Evolutionary conservation across 2,888 invertebrate genomes (phyloP), one percentile per base, ranked within the genome.

Genomic region (Spodoptera littoralis): DNA sequence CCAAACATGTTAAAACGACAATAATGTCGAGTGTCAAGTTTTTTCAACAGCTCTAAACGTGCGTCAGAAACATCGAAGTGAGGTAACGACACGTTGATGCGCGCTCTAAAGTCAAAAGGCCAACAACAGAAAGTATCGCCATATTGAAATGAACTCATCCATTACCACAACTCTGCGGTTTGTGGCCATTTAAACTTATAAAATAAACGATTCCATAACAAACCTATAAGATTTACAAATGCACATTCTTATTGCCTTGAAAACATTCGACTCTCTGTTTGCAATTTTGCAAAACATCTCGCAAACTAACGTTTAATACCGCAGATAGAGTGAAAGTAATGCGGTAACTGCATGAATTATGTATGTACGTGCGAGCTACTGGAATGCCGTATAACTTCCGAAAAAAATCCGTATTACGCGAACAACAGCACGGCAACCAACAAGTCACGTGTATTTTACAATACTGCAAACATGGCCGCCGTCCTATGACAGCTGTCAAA

Each of bases 301-400:
- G 62, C 62, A 54, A 75, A 69, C 65, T 75, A 80, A 66, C 65
- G 60, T 75, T 70, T 63, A 68, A 73, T 70, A 68, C 61, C 48
- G 55, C 79, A 78, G 75, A 77, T 79, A 61, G 68, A 81, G 89
- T 84, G 88, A 89, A 89, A 88, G 88, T 81, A 83, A 84, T 85
- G 87, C 73, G 76, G 85, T 86, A 87, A 88, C 84, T 76, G 54
- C 65, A 85, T 88, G 84, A 82, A 88, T 88, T 79, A 88, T 87
- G 77, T 76, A 86, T 85, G 68, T 77, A 81, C 79, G 72, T 73
- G 65, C 71, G 54, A 78, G 68, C 76, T 64, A 65, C 71, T 72
- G 75, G 80, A 81, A 79, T 76, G 77, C 72, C 61, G 72, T 79
- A 57, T 71, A 64, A 78, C 83, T 86, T 84, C 86, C 87, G 85